Base-by-base conservation (phyloP, 2,888 invertebrate species). In the Timandra comae region DNA sequence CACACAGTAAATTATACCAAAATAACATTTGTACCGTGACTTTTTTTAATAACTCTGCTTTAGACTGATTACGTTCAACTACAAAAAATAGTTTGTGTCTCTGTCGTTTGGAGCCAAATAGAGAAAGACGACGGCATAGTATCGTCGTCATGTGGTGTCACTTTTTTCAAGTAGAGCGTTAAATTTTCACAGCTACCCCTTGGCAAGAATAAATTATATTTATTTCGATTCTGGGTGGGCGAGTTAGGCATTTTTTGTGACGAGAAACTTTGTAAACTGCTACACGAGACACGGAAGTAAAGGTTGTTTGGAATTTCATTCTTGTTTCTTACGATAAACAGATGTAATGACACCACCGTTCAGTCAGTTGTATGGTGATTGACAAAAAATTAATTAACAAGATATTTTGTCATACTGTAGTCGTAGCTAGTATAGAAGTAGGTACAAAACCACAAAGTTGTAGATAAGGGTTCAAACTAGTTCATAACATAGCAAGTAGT, bases 211-310 rank as follows among this genome's bases (percentile, higher is more conserved):
- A 81, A 81, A 78, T 84, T 79, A 82, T 66, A 61, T 79, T 78
- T 74, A 77, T 78, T 73, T 77, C 63, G 65, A 72, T 77, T 76
- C 78, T 71, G 84, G 82, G 84, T 84, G 84, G 84, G 65, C 84
- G 60, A 43, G 36, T 33, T 50, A 50, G 49, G 45, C 59, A 50
- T 60, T 63, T 59, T 64, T 66, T 60, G 65, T 68, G 56, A 74
- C n/a, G 68, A 72, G 75, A 80, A 75, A 74, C 62, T 54, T 63
- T 35, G 49, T 38, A 43, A 66, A 70, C 68, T 59, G 62, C 63
- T 57, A 64, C 63, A 63, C 66, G 51, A 58, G 61, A 57, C 59
- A 58, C 70, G 79, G 79, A 81, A 77, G 79, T 71, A 69, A 74
- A 78, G 78, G 77, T 71, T 74, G 64, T 43, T 68, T 66, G 57